Percentiles rank a stretch among this genome's conserved stretches.
Evolutionary conservation across 2,797 vertebrate species (phyloP).

Genomic region (Pangasius larnaudii): DNA sequence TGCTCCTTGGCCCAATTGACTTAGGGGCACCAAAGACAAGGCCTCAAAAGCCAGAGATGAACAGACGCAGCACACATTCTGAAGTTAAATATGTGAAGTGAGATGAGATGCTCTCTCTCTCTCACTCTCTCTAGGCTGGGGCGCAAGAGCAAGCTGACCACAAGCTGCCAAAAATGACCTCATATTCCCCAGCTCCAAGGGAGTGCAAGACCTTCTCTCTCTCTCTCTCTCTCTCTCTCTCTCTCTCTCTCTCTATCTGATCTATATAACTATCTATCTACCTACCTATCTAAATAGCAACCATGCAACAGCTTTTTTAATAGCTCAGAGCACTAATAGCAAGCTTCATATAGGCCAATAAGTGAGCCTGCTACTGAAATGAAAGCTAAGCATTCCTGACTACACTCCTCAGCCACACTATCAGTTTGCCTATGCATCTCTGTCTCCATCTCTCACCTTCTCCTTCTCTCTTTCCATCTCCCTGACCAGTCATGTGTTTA

Average conservation of each 20-base stretch:
- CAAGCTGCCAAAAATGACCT: slow-evolving; percentile 11
- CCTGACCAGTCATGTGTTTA: slow-evolving; percentile 48
- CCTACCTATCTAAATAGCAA: neutral
- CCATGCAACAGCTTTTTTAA: slow-evolving; percentile 5
- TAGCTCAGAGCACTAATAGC: neutral
- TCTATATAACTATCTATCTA: neutral
- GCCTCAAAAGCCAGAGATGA: neutral
- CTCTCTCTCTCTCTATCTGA: neutral
- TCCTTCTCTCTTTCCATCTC: slow-evolving; percentile 30
- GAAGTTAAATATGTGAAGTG: neutral
- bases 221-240: slow-evolving; percentile 10
- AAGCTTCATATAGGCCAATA: neutral
- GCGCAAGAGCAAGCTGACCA: slow-evolving; percentile 63
- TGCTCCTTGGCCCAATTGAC: neutral
- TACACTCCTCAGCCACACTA: neutral
- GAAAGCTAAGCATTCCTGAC: slow-evolving; percentile 9
- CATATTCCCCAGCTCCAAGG: slow-evolving; percentile 48
- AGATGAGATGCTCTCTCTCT: slow-evolving; percentile 3
- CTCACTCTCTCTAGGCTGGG: slow-evolving; percentile 37
- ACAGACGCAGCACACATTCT: slow-evolving; percentile 43
- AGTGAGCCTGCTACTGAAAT: neutral
- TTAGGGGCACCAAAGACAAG: neutral
- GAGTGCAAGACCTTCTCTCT: slow-evolving; percentile 51
- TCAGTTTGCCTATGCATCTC: neutral
- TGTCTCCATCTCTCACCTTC: slow-evolving; percentile 18